Conservation (phyloP, 2,113 vertebrate species). For the Cathartes aura region DNA sequence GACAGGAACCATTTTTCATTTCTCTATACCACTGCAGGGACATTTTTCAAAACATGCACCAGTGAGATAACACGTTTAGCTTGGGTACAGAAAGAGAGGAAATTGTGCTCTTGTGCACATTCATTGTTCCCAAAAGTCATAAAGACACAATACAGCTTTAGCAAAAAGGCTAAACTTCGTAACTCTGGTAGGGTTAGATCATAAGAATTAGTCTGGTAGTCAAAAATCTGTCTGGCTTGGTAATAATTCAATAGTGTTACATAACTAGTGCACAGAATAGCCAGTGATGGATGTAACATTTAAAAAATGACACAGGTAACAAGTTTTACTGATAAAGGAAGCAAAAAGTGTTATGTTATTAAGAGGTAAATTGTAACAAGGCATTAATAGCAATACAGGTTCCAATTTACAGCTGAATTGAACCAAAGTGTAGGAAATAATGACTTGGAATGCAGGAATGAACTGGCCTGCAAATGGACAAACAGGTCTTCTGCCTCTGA, state of each 20-base stretch:
- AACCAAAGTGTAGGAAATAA: not conserved
- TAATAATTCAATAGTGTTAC: not conserved
- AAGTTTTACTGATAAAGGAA: not conserved
- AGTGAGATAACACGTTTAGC: constrained; percentile 41
- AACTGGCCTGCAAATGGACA: not conserved
- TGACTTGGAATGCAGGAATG: not conserved
- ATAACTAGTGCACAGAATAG: not conserved
- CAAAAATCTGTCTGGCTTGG: not conserved
- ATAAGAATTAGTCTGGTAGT: not conserved
- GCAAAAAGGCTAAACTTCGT: not conserved
- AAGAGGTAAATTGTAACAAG: not conserved
- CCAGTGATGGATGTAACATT: not conserved
- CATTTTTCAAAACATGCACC: constrained; percentile 26
- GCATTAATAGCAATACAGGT: not conserved
- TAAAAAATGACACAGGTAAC: not conserved
- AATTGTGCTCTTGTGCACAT: not conserved
- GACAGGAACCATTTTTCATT: constrained; percentile 35
- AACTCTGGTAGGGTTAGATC: not conserved
- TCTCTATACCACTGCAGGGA: not conserved
- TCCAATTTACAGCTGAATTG: not conserved
- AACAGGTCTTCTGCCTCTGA: not conserved
- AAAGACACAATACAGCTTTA: not conserved
- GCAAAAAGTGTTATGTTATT: not conserved
- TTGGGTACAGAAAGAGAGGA: constrained; percentile 21
- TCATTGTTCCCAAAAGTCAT: constrained; percentile 2